These are phyloP conservation scores for Himalopsyche phryganea DNA, from an alignment of 1,140 invertebrate species.

Conservation along the genomic window DNA sequence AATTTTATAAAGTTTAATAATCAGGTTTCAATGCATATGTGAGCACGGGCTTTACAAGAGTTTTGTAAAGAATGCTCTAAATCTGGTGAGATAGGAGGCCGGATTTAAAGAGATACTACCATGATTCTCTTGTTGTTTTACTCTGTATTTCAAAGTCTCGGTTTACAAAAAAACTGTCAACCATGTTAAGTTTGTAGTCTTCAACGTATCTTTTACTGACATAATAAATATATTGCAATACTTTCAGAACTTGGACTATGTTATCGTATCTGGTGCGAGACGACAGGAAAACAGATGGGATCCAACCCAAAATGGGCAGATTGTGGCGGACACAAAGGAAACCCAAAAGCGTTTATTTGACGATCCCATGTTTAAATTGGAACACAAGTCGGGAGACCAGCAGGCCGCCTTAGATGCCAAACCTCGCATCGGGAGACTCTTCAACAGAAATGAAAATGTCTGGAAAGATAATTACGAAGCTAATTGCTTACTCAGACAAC, in stretches of 20 bases:
- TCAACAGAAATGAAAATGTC: constrained; percentile 70
- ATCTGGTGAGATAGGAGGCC: too few species aligned
- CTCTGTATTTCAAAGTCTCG: too few species aligned
- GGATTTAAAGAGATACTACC: too few species aligned
- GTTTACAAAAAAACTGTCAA: too few species aligned
- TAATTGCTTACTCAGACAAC: constrained; percentile 75
- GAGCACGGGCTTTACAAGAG: too few species aligned
- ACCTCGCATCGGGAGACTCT: constrained; percentile 68
- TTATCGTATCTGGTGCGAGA: constrained; percentile 89
- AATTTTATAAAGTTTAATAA: too few species aligned
- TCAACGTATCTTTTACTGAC: too few species aligned
- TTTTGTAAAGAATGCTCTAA: too few species aligned
- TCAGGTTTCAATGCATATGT: too few species aligned
- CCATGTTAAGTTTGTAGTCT: too few species aligned
- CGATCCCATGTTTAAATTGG: constrained; percentile 95
- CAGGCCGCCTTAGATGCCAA: constrained; percentile 66
- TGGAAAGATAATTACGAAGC: constrained; percentile 90
- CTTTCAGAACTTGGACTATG: constrained; percentile 95
- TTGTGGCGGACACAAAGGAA: constrained; percentile 86
- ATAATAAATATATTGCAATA: too few species aligned
- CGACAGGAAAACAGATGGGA: constrained; percentile 98
- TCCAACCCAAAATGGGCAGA: constrained; percentile 92
- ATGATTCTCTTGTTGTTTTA: too few species aligned
- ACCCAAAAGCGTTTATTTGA: constrained; percentile 82
- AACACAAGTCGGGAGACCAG: constrained; percentile 84